These are phyloP conservation scores for Diorhabda elongata DNA, from an alignment of 1,140 invertebrate genomes.

Conservation along the genomic window DNA sequence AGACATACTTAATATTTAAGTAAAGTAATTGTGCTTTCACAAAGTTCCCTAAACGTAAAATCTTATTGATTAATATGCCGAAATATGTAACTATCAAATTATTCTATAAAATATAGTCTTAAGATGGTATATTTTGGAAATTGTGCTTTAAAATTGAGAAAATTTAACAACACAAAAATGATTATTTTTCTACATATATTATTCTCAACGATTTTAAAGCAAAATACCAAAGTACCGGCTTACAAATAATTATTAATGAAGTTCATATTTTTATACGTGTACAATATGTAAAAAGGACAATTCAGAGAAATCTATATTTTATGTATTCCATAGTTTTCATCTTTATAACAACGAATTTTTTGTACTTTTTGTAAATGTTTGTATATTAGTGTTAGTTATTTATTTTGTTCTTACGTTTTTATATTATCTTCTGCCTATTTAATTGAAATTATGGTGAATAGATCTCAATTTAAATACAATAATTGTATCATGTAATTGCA, in stretches of 20 bases:
- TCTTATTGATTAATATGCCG: conserved; percentile 30
- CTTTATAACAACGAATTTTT: conserved; percentile 15
- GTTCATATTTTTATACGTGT: background rate
- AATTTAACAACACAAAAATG: too few species aligned
- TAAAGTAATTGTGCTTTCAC: conserved; percentile 45
- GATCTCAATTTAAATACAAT: conserved; percentile 8
- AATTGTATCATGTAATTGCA: too few species aligned
- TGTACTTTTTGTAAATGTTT: conserved; percentile 21
- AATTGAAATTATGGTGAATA: conserved; percentile 9
- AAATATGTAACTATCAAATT: conserved; percentile 1
- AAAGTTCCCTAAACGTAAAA: conserved; percentile 33
- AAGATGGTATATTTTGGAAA: background rate
- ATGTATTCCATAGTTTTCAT: background rate
- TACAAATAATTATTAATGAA: background rate
- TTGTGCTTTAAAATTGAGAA: background rate
- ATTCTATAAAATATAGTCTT: conserved; percentile 4
- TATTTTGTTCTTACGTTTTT: conserved; percentile 5
- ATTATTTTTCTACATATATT: too few species aligned
- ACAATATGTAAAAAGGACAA: background rate
- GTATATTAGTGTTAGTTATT: conserved; percentile 18
- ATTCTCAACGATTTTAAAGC: too few species aligned
- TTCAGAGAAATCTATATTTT: background rate
- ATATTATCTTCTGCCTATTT: conserved; percentile 16
- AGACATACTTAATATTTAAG: conserved; percentile 47
- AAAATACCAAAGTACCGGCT: too few species aligned